phyloP scores from a whole-genome alignment of 92 coral and sea anemone genomes.

The Anthopleura xanthogrammica region DNA sequence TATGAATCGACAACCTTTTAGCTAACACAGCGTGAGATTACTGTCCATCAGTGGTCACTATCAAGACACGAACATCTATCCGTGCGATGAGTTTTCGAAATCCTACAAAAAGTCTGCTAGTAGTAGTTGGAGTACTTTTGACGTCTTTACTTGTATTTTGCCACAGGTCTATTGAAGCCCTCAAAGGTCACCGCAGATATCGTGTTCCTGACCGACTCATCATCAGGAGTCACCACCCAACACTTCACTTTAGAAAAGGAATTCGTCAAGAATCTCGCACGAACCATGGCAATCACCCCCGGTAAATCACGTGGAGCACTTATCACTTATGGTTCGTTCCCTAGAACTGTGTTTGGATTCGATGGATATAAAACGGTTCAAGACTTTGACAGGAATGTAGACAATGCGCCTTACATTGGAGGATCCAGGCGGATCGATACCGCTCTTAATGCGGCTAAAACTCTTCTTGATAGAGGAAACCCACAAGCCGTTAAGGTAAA shows the following conservation, averaged over 20 bases:
- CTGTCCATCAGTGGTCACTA: too few relatives aligned
- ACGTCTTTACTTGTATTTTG: background rate
- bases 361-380: conserved; percentile 28
- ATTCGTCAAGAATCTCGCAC: conserved; percentile 60
- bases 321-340: conserved; percentile 59
- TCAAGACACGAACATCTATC: too few relatives aligned
- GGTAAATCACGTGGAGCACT: conserved; percentile 56
- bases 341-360: conserved; percentile 44
- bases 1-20: too few relatives aligned
- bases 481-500: conserved; percentile 31
- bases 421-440: conserved; percentile 60
- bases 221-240: conserved; percentile 43
- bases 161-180: conserved; percentile 31
- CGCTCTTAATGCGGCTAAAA: conserved; percentile 46
- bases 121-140: too few relatives aligned
- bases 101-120: too few relatives aligned
- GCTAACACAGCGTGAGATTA: too few relatives aligned
- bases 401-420: conserved; percentile 60
- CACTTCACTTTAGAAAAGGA: conserved; percentile 54
- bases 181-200: conserved; percentile 39
- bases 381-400: conserved; percentile 50
- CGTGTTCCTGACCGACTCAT: conserved; percentile 55
- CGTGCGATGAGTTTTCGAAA: too few relatives aligned
- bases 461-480: conserved; percentile 32
- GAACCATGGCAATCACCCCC: conserved; percentile 38